Evolutionary conservation across 2,113 vertebrate genomes (phyloP), one percentile per base, ranked within the genome.

Genomic region (Notarius quadriscutis): DNA sequence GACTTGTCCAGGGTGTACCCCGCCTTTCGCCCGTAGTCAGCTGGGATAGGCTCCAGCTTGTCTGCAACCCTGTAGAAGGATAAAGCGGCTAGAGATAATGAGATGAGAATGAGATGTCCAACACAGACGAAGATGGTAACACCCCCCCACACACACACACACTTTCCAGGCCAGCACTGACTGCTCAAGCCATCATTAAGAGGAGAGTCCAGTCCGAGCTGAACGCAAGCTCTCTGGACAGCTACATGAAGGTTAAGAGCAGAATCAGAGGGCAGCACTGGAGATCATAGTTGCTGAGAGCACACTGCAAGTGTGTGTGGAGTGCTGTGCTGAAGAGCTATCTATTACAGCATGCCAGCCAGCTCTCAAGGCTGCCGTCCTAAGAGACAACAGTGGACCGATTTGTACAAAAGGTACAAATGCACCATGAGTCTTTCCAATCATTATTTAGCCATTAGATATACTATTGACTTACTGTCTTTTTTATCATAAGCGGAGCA

Each of bases 361-460:
- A 69, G 50, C 81, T 51, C 81, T 87, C 86, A 79, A 50, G 22
- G 27, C 48, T 71, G n/a, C 60, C 7, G 11, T 51, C 34, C 79
- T 80, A 67, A 50, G 11, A 87, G 84, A 85, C 69, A 87, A 20
- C 83, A 41, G 41, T 63, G 53, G 27, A 88, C 30, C 71, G 55
- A 88, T 67, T 57, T 85, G 69, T 53, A 62, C 71, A 15, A 81
- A 81, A 30, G 30, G 60, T 57, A 80, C 63, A 74, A 86, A 74
- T 57, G 80, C 41, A 69, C 83, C 41, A 69, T 86, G 55, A 88
- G 77, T 77, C 69, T 58, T 22, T 81, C 51, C 34, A 62, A 88
- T 71, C 83, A 82, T 90, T 87, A 88, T 60, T 88, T 41, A 69
- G 51, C 79, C 69, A 82, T 85, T 88, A 81, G 60, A 87, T 81